Conservation (phyloP, 2,888 invertebrate genomes). For the Chaitophorus viminalis region DNA sequence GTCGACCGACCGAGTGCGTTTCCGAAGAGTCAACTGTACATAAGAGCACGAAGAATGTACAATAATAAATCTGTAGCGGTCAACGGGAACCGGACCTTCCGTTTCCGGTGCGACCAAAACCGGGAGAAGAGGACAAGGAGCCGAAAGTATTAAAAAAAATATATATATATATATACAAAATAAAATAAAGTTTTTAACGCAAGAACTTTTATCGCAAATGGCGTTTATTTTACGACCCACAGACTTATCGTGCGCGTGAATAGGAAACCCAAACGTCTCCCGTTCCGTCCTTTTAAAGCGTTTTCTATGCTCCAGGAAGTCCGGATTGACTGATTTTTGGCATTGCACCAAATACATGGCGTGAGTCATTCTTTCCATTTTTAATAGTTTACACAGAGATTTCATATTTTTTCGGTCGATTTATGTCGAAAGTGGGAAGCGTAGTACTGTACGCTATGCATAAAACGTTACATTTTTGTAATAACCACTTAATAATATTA, state of each 20-base stretch:
- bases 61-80: constrained; percentile 58
- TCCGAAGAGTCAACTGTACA: constrained; percentile 53
- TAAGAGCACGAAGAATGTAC: constrained; percentile 35
- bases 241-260: constrained; percentile 53
- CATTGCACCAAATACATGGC: constrained; percentile 26
- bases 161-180: constrained; percentile 18
- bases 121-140: constrained; percentile 12
- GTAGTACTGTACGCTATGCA: too few relatives aligned
- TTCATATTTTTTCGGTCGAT: not conserved
- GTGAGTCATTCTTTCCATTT: constrained; percentile 40
- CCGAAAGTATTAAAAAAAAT: constrained; percentile 50
- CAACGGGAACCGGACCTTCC: constrained; percentile 61
- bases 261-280: constrained; percentile 53
- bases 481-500: too few relatives aligned
- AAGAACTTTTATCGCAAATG: constrained; percentile 59
- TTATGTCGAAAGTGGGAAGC: too few relatives aligned
- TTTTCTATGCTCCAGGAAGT: constrained; percentile 41
- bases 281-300: constrained; percentile 42
- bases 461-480: too few relatives aligned
- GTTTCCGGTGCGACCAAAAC: constrained; percentile 57
- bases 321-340: constrained; percentile 60
- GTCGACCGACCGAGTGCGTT: constrained; percentile 36
- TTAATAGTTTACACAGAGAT: constrained; percentile 2
- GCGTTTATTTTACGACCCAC: constrained; percentile 57
- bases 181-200: constrained; percentile 61